Evolutionary conservation across 2,888 invertebrate genomes (phyloP), one percentile per base, ranked within the genome.

Genomic region (Agriopis aurantiaria): DNA sequence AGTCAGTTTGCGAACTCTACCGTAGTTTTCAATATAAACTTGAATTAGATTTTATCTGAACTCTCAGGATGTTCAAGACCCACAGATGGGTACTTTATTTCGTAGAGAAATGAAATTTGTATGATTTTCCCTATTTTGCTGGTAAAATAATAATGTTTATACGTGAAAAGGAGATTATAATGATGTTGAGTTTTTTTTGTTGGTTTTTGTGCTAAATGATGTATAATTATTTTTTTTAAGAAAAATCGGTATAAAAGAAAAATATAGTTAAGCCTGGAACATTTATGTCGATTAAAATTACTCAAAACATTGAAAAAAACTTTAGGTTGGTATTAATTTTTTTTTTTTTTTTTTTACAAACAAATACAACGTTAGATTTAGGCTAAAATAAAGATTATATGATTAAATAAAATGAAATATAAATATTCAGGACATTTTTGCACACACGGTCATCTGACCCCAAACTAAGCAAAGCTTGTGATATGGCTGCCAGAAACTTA

Each of bases 11-110:
- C 40, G 14, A 73, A 72, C 71, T 72, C 57, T 45, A 1, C 45
- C 66, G 48, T 52, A 69, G 55, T 71, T 71, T 72, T 75, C 77
- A 75, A 77, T 75, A 71, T 72, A 77, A 77, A 73, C 70, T 77
- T 73, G 73, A 72, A 75, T 75, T 74, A 74, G 70, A 74, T 77
- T 71, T 59, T 62, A 62, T 65, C 61, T 59, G 68, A 59, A 71
- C 66, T 63, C 69, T 52, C 51, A 11, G 58, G 56, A 69, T 68
- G 56, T 23, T 23, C 17, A 23, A 23, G 17, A 23, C 17, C 17
- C 17, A 2, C 33, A 12, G 9, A n/a, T n/a, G 14, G 12, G 61
- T 59, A 63, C 67, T 68, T 62, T 64, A 56, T 65, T 60, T 59
- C 51, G 60, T 56, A 57, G 17, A 3, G 23, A 63, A 62, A 60